Conservation (phyloP, 1,140 invertebrate species). For the Cataglyphis hispanica region DNA sequence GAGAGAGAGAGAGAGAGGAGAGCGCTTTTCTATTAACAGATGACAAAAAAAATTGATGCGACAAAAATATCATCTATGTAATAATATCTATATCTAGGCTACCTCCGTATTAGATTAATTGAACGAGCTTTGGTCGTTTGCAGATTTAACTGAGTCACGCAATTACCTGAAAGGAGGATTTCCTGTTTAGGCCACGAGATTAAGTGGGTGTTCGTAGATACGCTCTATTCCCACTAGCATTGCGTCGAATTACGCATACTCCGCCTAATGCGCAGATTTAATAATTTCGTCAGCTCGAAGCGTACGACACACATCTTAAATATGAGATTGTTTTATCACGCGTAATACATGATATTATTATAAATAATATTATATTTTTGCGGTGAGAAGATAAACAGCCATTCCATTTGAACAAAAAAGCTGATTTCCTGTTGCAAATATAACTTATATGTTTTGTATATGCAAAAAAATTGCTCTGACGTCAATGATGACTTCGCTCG, state of each 20-base stretch:
- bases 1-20: too few relatives aligned
- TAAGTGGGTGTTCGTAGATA: conserved; percentile 77
- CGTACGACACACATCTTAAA: conserved; percentile 33
- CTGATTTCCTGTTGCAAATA: conserved; percentile 18
- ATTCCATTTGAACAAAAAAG: not conserved
- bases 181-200: conserved; percentile 84
- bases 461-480: conserved; percentile 36
- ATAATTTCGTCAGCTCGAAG: conserved; percentile 47
- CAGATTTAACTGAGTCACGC: conserved; percentile 83
- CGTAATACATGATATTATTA: too few relatives aligned
- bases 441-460: conserved; percentile 16
- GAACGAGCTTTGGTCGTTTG: conserved; percentile 78
- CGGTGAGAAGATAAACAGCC: conserved; percentile 1
- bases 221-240: conserved; percentile 70
- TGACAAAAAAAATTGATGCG: conserved; percentile 10
- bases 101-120: conserved; percentile 81
- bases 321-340: conserved; percentile 30
- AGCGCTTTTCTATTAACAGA: not conserved
- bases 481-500: conserved; percentile 15
- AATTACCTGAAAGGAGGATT: conserved; percentile 86
- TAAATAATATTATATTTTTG: conserved; percentile 7
- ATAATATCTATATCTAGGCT: conserved; percentile 70
- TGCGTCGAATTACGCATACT: conserved; percentile 64
- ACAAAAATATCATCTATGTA: conserved; percentile 38
- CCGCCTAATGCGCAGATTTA: conserved; percentile 36